These are phyloP conservation scores for Egretta garzetta DNA, from an alignment of 2,113 vertebrate species.

Conservation along the genomic window DNA sequence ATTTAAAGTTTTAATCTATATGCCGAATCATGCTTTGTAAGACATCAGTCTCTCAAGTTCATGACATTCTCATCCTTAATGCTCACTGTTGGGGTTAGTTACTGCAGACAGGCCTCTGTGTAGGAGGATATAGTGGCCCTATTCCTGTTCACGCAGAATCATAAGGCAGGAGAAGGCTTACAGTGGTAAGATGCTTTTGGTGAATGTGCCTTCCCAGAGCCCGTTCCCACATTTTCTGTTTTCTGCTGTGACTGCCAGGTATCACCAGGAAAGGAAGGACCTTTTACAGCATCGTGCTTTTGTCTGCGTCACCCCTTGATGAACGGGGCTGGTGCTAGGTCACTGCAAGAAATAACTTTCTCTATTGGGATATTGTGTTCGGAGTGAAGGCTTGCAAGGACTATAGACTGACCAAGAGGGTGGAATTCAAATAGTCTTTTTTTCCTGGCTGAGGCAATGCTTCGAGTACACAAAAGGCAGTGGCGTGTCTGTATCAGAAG, in stretches of 20 bases:
- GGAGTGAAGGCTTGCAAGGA: not conserved
- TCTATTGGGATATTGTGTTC: not conserved
- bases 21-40: not conserved
- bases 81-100: not conserved
- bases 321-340: conserved; percentile 16
- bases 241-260: not conserved
- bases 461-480: conserved; percentile 9
- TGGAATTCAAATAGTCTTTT: conserved; percentile 14
- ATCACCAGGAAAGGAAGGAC: not conserved
- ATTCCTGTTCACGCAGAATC: not conserved
- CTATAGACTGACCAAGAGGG: not conserved
- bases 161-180: not conserved
- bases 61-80: not conserved
- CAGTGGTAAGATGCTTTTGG: not conserved
- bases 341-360: not conserved
- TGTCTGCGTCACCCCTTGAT: not conserved
- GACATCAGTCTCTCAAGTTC: not conserved
- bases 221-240: not conserved
- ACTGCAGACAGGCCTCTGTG: not conserved
- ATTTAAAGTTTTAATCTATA: not conserved
- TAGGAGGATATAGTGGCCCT: not conserved
- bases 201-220: not conserved
- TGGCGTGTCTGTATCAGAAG: not conserved
- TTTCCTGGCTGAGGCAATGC: not conserved
- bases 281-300: not conserved